Base-by-base conservation (phyloP, 1,140 invertebrate species). In the Leptoteleia sp. region DNA sequence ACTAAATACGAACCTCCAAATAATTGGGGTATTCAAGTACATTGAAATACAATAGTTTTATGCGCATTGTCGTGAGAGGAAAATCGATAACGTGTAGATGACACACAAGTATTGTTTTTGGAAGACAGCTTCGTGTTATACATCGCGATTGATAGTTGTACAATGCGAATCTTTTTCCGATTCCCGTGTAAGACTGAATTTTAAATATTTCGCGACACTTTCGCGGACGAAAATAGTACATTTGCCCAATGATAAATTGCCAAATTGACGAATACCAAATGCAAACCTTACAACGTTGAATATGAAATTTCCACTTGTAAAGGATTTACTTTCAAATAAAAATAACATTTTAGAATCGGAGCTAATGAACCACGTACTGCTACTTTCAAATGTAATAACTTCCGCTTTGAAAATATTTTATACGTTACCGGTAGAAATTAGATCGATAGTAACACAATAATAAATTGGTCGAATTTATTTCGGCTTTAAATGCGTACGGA, bases 21-120 rank as follows among this genome's bases (percentile, higher is more conserved):
- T 27, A 55, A 55, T 27, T 22, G 25, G 29, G 33, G 0, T 25
- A 19, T 22, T 17, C 3, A 13, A 33, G 27, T 45, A 6, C 40
- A 47, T 48, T 7, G 31, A 27, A 37, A 35, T 37, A 48, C 17
- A 52, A 52, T 52, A 31, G 35, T 31, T 52, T 42, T 42, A 33
- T 62, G 22, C 35, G 33, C 52, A 38, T 25, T 54, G 37, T 11
- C n/a, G 7, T 40, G 35, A 29, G 17, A 42, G 31, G 50, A 50
- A 65, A 65, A 65, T 65, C 62, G 62, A 65, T 65, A 65, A 35
- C 8, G 45, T 27, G 48, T 25, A 33, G 61, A 64, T 54, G 38
- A 43, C 29, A 65, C 29, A 65, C 37, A 65, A 65, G 47, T 45
- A 65, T 54, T 65, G 62, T 65, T 38, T 65, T 29, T 40, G 12